Base-by-base conservation (phyloP, 2,797 vertebrate species). In the Chanos chanos region DNA sequence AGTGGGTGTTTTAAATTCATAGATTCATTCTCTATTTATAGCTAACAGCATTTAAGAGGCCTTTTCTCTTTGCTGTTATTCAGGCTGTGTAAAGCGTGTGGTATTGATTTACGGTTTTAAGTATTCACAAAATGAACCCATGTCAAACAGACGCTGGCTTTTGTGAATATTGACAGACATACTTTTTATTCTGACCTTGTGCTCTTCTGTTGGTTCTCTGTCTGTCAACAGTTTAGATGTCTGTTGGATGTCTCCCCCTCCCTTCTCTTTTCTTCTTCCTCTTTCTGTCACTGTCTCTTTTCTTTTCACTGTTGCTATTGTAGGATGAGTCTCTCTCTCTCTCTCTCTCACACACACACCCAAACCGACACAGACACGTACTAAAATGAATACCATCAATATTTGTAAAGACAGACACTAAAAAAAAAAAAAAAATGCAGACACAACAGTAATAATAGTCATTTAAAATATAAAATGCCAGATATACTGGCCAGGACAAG, bases 21-120 rank as follows among this genome's bases (percentile, higher is more conserved):
- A 25, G 24, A 50, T 27, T 59, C 33, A 19, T 28, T 16, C 30
- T 25, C 48, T 59, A 54, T 66, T 63, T 58, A 66, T 63, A 70
- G 28, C 39, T 48, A 43, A 48, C 41, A 30, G 40, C 61, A 40
- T 30, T 64, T n/a, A 48, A 54, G 61, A 61, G 31, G 18, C 21
- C 16, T 21, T 9, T 39, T n/a, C 24, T 36, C n/a, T 22, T 31
- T 16, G 33, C 41, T 22, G 31, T 10, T 15, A 53, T 51, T 44
- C 34, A 61, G 57, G 54, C 40, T 54, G 40, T 30, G 30, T 41
- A 24, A 34, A 65, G 22, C 21, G 51, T 53, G 18, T 4, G 13
- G 28, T 66, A 66, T 73, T 54, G 71, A 73, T 70, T 70, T 12
- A 49, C 59, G 39, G 40, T 73, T 73, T 71, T 70, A 70, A 66